Percentiles rank a stretch among this genome's conserved stretches.
Conservation (phyloP, 2,888 invertebrate genomes). For the Calliphora vomitoria region DNA sequence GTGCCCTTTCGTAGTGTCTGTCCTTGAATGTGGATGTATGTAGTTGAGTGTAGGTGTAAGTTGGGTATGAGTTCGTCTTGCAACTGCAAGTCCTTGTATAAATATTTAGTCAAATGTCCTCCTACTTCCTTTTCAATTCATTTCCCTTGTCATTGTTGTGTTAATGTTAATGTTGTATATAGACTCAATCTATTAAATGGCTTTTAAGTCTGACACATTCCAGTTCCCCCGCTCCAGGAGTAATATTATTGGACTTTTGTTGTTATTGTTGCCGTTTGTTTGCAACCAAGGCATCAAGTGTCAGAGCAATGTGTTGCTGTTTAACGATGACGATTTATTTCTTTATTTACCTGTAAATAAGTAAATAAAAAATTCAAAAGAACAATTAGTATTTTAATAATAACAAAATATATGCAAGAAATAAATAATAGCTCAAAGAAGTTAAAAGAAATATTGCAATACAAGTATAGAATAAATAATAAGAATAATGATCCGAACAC, state of each 20-base stretch:
- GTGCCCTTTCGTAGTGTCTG: constrained; percentile 40
- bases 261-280: background rate
- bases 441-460: background rate
- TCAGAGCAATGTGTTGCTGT: constrained; percentile 65
- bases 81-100: constrained; percentile 54
- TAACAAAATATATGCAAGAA: background rate
- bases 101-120: constrained; percentile 67
- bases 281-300: constrained; percentile 44
- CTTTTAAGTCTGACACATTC: constrained; percentile 64
- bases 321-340: constrained; percentile 58
- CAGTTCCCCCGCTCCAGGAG: background rate
- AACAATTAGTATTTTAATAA: constrained; percentile 57
- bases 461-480: no score
- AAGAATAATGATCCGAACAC: no score
- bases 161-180: constrained; percentile 43
- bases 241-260: constrained; percentile 4
- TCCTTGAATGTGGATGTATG: constrained; percentile 34
- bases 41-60: constrained; percentile 35
- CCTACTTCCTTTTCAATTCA: constrained; percentile 55
- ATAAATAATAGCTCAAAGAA: constrained; percentile 5
- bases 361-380: constrained; percentile 48
- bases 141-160: constrained; percentile 53
- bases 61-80: constrained; percentile 15
- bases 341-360: constrained; percentile 66
- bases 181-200: constrained; percentile 67